phyloP scores from a whole-genome alignment of 1,140 invertebrate species.

The Halotydeus destructor region DNA sequence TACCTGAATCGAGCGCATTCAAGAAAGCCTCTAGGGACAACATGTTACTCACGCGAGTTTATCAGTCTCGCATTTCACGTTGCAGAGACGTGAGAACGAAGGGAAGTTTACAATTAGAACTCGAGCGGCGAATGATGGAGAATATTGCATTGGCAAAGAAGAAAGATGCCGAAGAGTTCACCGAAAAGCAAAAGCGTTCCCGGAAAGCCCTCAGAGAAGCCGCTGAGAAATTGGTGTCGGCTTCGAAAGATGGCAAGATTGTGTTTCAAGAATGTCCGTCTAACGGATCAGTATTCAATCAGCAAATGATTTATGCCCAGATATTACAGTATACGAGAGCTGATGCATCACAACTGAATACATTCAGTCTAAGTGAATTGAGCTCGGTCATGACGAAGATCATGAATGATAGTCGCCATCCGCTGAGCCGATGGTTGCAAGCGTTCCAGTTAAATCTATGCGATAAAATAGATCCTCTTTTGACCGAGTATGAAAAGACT shows the following conservation, averaged over 20 bases:
- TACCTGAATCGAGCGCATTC: too few species aligned
- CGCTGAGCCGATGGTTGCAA: neutral
- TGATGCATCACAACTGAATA: neutral
- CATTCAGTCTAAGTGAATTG: neutral
- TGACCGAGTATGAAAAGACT: neutral
- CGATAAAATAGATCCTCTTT: neutral
- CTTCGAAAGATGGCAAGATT: too few species aligned
- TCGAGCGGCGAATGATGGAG: neutral
- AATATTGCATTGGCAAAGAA: neutral
- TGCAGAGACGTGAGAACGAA: too few species aligned
- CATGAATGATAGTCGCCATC: neutral
- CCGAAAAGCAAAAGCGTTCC: neutral
- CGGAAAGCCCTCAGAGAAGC: neutral
- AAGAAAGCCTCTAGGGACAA: too few species aligned
- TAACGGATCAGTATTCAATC: too few species aligned
- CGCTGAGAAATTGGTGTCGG: neutral
- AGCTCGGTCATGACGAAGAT: neutral
- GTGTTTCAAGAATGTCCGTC: too few species aligned
- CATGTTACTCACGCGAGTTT: too few species aligned
- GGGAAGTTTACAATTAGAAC: too few species aligned
- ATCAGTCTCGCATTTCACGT: too few species aligned
- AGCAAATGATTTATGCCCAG: constrained; percentile 1
- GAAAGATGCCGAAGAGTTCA: neutral
- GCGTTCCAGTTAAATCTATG: neutral
- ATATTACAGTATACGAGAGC: neutral